Evolutionary conservation across 2,113 vertebrate species (phyloP).

Genomic region (Hemichromis elongatus): DNA sequence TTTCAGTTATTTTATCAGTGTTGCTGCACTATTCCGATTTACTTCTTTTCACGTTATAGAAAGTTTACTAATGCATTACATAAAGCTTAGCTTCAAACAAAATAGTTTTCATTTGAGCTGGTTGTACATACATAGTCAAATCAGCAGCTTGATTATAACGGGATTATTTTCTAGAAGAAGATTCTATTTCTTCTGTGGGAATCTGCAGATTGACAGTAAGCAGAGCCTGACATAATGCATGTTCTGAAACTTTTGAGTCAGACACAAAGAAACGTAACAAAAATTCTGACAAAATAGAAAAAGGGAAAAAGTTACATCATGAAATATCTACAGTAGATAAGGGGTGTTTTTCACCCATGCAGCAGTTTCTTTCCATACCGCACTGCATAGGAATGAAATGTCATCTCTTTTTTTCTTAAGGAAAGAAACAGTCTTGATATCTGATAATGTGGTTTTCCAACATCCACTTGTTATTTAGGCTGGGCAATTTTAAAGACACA

Average conservation of each 20-base stretch:
- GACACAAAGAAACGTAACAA: not conserved
- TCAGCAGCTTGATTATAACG: not conserved
- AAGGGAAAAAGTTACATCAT: not conserved
- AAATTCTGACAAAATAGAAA: not conserved
- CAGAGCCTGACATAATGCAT: not conserved
- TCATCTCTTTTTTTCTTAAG: not conserved
- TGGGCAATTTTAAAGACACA: not conserved
- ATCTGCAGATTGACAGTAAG: slow-evolving; percentile 8
- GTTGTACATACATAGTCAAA: not conserved
- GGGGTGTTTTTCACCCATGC: not conserved
- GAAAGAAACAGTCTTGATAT: not conserved
- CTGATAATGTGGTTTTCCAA: not conserved
- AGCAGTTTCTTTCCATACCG: not conserved
- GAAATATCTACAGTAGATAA: not conserved
- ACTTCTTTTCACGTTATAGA: not conserved
- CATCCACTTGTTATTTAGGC: not conserved
- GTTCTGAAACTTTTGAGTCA: not conserved
- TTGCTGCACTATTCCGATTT: not conserved
- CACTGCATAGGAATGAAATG: not conserved
- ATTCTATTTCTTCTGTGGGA: not conserved
- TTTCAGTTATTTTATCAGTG: not conserved
- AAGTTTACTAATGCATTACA: not conserved
- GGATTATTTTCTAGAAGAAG: not conserved
- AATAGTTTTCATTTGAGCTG: not conserved
- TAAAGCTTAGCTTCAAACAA: not conserved